These are phyloP conservation scores for Chiloscyllium plagiosum DNA, from an alignment of 2,113 vertebrate species.

Conservation along the genomic window DNA sequence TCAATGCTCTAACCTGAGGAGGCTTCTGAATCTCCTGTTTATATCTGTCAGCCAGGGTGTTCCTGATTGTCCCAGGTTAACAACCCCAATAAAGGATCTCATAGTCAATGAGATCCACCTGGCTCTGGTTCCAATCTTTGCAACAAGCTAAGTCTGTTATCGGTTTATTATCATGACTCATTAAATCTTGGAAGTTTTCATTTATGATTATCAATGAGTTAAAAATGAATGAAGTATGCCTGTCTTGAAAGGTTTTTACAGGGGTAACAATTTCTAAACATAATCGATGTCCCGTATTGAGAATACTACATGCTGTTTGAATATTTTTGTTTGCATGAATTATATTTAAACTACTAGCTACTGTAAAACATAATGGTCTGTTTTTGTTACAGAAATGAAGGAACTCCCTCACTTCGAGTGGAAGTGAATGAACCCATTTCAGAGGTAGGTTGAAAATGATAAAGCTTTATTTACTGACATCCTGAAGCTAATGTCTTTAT, in stretches of 20 bases:
- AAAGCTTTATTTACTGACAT: not conserved
- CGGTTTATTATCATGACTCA: too few relatives aligned
- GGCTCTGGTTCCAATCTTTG: too few relatives aligned
- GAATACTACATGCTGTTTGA: not conserved
- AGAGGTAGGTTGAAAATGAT: constrained; percentile 67
- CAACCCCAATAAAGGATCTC: too few relatives aligned
- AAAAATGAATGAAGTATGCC: not conserved
- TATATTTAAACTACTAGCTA: not conserved
- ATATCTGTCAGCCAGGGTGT: too few relatives aligned
- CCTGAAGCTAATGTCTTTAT: not conserved
- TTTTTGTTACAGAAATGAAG: constrained; percentile 68
- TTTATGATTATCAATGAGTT: not conserved
- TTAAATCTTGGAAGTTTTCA: not conserved
- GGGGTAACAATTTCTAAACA: not conserved
- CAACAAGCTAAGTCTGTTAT: not conserved
- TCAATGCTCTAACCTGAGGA: too few relatives aligned
- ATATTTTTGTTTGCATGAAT: not conserved
- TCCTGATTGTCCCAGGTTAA: too few relatives aligned
- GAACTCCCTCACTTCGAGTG: constrained; percentile 92
- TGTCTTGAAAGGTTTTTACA: not conserved
- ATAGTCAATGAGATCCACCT: too few relatives aligned
- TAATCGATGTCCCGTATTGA: not conserved
- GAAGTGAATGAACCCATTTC: constrained; percentile 88
- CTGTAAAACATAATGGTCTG: constrained; percentile 28
- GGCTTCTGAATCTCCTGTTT: too few relatives aligned